phyloP scores from a whole-genome alignment of 2,113 vertebrate species.

The Platichthys flesus region DNA sequence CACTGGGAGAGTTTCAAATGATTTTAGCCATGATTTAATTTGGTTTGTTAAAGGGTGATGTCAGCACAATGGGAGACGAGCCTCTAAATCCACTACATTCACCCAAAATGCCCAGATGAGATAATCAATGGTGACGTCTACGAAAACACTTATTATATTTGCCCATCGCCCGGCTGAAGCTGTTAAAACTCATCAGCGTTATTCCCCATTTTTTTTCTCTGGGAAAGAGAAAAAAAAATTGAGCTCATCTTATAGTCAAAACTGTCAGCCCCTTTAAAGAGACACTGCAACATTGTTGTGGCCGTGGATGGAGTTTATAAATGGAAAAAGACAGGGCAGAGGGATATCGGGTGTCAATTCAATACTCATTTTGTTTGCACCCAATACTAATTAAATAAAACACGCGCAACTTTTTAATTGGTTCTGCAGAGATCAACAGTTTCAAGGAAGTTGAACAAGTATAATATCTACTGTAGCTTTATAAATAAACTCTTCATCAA shows the following conservation, averaged over 20 bases:
- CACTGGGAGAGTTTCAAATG: constrained; percentile 83
- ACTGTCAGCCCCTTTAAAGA: constrained; percentile 75
- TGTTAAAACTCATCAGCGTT: constrained; percentile 93
- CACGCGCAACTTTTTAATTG: constrained; percentile 72
- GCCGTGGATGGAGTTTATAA: constrained; percentile 56
- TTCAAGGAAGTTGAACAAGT: constrained; percentile 33
- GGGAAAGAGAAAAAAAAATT: constrained; percentile 76
- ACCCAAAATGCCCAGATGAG: constrained; percentile 90
- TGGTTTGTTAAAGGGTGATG: constrained; percentile 86
- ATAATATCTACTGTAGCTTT: constrained; percentile 24
- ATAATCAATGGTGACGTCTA: constrained; percentile 90
- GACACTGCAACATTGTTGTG: constrained; percentile 65
- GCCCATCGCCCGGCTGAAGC: constrained; percentile 91
- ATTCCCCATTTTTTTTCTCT: constrained; percentile 79
- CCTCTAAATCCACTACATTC: constrained; percentile 92
- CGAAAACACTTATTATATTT: constrained; percentile 95
- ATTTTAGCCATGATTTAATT: constrained; percentile 87
- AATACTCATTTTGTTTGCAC: constrained; percentile 78
- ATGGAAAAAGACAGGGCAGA: constrained; percentile 61
- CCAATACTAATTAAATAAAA: constrained; percentile 81
- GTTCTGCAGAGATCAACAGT: constrained; percentile 67
- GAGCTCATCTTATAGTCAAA: constrained; percentile 77
- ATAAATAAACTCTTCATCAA: constrained; percentile 41
- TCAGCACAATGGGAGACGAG: constrained; percentile 89
- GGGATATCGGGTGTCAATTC: constrained; percentile 67